phyloP scores from a whole-genome alignment of 2,113 vertebrate species.

The Pluvialis apricaria region DNA sequence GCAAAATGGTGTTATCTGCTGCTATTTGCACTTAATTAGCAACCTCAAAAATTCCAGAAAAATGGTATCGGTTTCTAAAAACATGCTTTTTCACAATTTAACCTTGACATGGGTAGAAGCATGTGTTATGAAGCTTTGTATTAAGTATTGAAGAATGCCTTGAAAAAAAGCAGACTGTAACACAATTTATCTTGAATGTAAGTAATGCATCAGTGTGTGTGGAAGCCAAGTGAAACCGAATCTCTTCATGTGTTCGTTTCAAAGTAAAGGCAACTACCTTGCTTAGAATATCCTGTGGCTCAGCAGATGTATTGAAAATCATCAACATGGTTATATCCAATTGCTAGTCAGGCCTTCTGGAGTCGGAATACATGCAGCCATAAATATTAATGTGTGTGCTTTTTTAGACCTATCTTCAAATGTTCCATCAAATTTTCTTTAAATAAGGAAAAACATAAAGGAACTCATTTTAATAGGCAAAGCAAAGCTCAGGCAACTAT shows the following conservation, averaged over 20 bases:
- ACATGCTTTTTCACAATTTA: background rate
- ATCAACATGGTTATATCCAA: background rate
- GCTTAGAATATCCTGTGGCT: slow-evolving; percentile 34
- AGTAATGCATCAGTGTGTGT: background rate
- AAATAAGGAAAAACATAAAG: slow-evolving; percentile 27
- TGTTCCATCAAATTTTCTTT: slow-evolving; percentile 13
- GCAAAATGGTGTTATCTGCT: background rate
- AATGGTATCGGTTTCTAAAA: background rate
- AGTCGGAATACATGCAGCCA: background rate
- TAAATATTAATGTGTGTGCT: slow-evolving; percentile 29
- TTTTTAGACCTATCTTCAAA: slow-evolving; percentile 30
- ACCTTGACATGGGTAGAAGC: background rate
- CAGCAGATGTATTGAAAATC: slow-evolving; percentile 11
- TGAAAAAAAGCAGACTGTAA: background rate
- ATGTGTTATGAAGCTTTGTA: background rate
- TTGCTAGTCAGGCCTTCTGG: background rate
- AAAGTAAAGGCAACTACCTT: slow-evolving; percentile 3
- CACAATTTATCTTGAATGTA: background rate
- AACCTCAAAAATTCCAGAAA: background rate
- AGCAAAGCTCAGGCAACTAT: slow-evolving; percentile 14
- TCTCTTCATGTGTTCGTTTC: background rate
- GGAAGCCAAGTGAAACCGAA: background rate
- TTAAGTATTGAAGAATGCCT: background rate
- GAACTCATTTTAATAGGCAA: slow-evolving; percentile 17
- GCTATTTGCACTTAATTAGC: slow-evolving; percentile 2